Evolutionary conservation across 2,113 vertebrate species (phyloP).

Genomic region (Anolis carolinensis): DNA sequence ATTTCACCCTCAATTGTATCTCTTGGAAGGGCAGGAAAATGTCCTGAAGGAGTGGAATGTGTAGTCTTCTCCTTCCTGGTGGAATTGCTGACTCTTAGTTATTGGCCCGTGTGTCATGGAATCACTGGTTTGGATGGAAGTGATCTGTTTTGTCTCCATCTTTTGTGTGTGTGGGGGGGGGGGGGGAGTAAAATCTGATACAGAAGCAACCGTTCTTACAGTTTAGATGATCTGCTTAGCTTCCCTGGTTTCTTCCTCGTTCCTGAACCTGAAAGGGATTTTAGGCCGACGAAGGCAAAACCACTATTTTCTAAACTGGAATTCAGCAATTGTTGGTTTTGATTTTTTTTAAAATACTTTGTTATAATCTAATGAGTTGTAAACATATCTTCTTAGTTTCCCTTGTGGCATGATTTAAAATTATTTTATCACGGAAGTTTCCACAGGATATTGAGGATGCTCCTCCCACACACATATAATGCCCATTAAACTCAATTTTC

Average conservation of each 20-base stretch:
- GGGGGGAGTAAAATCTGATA: neutral
- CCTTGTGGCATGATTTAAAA: neutral
- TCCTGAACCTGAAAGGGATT: neutral
- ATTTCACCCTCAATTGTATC: too few relatives aligned
- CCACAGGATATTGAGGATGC: neutral
- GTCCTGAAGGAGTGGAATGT: neutral
- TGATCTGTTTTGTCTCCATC: neutral
- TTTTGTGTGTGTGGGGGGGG: neutral
- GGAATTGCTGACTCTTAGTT: neutral
- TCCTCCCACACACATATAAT: neutral
- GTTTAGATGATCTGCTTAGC: neutral
- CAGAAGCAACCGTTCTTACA: neutral
- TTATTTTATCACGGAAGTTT: neutral
- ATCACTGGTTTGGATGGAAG: neutral
- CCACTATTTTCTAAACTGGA: neutral
- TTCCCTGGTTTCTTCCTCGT: neutral
- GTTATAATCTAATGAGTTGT: neutral
- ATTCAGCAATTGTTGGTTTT: neutral
- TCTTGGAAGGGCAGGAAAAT: too few relatives aligned
- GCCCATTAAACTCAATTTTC: neutral
- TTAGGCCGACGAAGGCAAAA: neutral
- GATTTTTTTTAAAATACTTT: neutral
- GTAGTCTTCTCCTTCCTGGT: neutral
- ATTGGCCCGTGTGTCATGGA: neutral
- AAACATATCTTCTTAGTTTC: neutral